Evolutionary conservation across 1,140 invertebrate genomes (phyloP).

Genomic region (Drosophila lini): DNA sequence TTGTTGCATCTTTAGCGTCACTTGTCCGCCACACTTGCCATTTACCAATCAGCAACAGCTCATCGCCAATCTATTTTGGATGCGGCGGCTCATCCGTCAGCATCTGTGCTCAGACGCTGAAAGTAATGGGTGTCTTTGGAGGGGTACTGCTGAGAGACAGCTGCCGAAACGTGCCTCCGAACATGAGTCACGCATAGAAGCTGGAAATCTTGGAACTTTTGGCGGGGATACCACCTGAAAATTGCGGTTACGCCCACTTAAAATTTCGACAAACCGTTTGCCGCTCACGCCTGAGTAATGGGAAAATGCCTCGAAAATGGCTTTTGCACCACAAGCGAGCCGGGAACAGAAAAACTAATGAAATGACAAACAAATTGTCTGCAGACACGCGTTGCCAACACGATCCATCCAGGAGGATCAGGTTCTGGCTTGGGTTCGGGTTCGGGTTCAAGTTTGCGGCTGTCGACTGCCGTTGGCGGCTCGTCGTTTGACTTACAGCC

Average conservation of each 20-base stretch:
- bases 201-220: slow-evolving; percentile 37
- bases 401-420: slow-evolving; percentile 51
- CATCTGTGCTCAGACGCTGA: slow-evolving; percentile 37
- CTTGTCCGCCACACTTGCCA: slow-evolving; percentile 38
- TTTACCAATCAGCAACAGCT: slow-evolving; percentile 70
- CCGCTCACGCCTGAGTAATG: slow-evolving; percentile 32
- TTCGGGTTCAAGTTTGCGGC: slow-evolving; percentile 35
- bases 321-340: slow-evolving; percentile 44
- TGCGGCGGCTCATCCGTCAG: slow-evolving; percentile 64
- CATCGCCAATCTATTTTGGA: slow-evolving; percentile 72
- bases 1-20: slow-evolving; percentile 33
- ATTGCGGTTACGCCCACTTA: slow-evolving; percentile 37
- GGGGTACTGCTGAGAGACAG: slow-evolving; percentile 43
- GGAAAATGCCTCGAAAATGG: slow-evolving; percentile 35
- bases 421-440: slow-evolving; percentile 29
- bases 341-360: slow-evolving; percentile 44
- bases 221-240: slow-evolving; percentile 25
- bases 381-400: slow-evolving; percentile 65
- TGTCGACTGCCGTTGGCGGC: slow-evolving; percentile 66
- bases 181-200: slow-evolving; percentile 71
- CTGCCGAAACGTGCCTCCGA: slow-evolving; percentile 67
- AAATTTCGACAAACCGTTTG: slow-evolving; percentile 30
- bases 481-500: slow-evolving; percentile 40
- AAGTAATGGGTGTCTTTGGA: slow-evolving; percentile 20
- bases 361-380: slow-evolving; percentile 75